Evolutionary conservation across 2,888 invertebrate genomes (phyloP), one percentile per base, ranked within the genome.

Genomic region (Blera fallax): DNA sequence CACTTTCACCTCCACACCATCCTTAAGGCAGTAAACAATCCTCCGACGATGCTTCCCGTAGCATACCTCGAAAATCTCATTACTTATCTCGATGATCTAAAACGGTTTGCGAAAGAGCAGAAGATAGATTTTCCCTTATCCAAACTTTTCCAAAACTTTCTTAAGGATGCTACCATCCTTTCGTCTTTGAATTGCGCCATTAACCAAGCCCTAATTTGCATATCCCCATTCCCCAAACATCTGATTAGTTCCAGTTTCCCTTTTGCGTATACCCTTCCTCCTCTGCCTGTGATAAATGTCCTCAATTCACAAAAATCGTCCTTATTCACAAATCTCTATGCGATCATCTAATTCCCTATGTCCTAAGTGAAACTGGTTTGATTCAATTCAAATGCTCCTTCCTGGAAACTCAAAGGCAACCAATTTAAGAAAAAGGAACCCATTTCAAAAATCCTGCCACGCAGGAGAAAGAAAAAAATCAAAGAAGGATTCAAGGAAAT

Each of bases 351-450:
- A 29, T 52, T 27, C 37, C 1, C 69, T 18, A 37, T 52, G 40
- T 32, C 37, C 24, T 27, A 10, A 43, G n/a, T 34, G 34, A 50
- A 48, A 50, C 48, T 7, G 24, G 4, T 54, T 43, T 29, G 40
- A 54, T 69, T 69, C 18, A 43, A 43, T 54, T 54, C 54, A 54
- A 40, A 40, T 29, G 37, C 8, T 29, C 6, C 67, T 67, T 16
- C 27, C 5, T 27, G 16, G 27, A 11, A n/a, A 16, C 10, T 29
- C 40, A 40, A 24, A 27, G 37, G 5, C n/a, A 65, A 27, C 3
- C 21, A 11, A 48, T 10, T 24, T 14, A 50, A 24, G 34, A 37
- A 18, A 10, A 0, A 16, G 34, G 16, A 6, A 21, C 58, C 37
- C 58, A 7, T 58, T 24, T 40, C 24, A 40, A 40, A 40, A 58